Base-by-base conservation (phyloP, 2,797 vertebrate genomes). In the Pipistrellus pipistrellus region DNA sequence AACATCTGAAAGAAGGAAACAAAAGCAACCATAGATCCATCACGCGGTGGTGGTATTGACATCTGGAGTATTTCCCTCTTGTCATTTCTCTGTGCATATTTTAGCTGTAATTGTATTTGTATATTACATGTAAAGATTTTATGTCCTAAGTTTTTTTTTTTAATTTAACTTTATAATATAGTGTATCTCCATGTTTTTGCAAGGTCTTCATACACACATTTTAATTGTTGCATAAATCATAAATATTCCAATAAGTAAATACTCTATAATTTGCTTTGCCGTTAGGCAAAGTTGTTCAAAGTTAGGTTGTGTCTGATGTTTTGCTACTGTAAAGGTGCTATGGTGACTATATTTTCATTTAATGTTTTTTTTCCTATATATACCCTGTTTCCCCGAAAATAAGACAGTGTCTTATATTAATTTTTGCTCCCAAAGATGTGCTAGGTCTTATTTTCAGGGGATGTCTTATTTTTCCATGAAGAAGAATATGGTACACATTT, bases 51-150 rank as follows among this genome's bases (percentile, higher is more conserved):
- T 3, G 59, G 30, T 38, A 51, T 88, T 88, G 75, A 94, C 92
- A 44, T 77, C 51, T 30, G 23, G 17, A 23, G 0, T 30, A 53
- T 69, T 95, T 82, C 46, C 44, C 72, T 68, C 38, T 69, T 32
- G 68, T 84, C 46, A 64, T 57, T 51, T 73, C 81, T 51, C 82
- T 48, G 5, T 48, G 20, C 44, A 66, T 86, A 44, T 89, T 83
- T 96, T 85, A 51, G 38, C 72, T 62, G 35, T 62, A 62, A 88
- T 81, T 64, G 12, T 66, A 32, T 72, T 84, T 85, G 48, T 73
- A 1, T 62, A 9, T 53, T 73, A 73, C 44, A 44, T 21, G 6
- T 30, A 82, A 85, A 75, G 8, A 66, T 55, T 68, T 71, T 86
- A 73, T 41, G 12, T 72, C 20, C 17, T n/a, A 59, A 12, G 25